These are phyloP conservation scores for Burhinus bistriatus DNA, from an alignment of 2,113 vertebrate genomes.

Conservation along the genomic window DNA sequence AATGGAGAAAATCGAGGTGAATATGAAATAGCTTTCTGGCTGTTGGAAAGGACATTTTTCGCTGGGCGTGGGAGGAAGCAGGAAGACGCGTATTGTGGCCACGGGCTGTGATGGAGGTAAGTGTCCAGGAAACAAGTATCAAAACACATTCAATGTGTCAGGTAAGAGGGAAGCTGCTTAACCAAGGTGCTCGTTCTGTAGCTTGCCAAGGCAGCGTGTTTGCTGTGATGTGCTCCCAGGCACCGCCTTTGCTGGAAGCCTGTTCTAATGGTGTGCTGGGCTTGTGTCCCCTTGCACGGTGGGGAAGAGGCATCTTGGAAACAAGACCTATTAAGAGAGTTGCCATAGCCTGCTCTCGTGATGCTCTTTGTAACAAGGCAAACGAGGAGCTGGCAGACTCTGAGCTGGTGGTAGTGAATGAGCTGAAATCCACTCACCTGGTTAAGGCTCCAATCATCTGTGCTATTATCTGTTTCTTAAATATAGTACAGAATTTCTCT, in stretches of 20 bases:
- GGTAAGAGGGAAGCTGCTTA: background rate
- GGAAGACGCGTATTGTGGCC: background rate
- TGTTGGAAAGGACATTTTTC: background rate
- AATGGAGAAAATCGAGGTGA: background rate
- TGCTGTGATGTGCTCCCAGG: background rate
- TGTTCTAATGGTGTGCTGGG: background rate
- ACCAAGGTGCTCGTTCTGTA: background rate
- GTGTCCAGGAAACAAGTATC: background rate
- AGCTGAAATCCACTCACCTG: background rate
- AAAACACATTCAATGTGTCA: background rate
- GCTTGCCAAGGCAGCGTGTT: background rate
- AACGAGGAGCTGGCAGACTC: background rate
- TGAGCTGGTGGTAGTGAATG: background rate
- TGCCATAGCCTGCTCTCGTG: background rate
- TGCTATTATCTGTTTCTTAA: background rate
- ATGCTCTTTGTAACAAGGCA: background rate
- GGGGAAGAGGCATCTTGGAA: background rate
- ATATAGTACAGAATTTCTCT: background rate
- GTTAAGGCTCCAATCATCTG: background rate
- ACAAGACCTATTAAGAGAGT: background rate
- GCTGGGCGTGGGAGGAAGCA: background rate
- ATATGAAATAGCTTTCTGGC: background rate
- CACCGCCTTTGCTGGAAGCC: background rate
- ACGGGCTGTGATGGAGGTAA: background rate
- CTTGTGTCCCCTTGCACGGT: background rate